Evolutionary conservation across 2,797 vertebrate genomes (phyloP), one percentile per base, ranked within the genome.

Genomic region (Typhlichthys subterraneus): DNA sequence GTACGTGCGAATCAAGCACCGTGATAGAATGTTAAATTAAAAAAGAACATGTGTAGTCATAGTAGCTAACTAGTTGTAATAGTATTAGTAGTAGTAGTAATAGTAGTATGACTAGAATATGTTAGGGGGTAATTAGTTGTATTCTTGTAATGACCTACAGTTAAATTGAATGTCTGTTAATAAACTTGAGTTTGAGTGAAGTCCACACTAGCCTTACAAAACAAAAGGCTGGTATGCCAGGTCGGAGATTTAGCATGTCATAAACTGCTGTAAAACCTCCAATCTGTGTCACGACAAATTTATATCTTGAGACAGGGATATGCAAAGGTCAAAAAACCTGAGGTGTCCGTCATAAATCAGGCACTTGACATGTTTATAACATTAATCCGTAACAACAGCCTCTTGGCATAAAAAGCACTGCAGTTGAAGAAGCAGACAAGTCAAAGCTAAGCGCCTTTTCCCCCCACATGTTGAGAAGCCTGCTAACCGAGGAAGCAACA

Each of bases 251-350:
- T 93, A 92, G 89, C 92, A 92, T 93, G 92, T 92, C 93, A 92
- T 93, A 92, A 94, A 92, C 84, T 76, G 84, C 87, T 87, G 88
- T 92, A 92, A 92, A 92, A 86, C 89, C 87, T 91, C 91, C 91
- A 93, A 94, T 93, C 91, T 92, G 90, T 92, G 93, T 94, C 93
- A 91, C 81, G 85, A 88, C 89, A 89, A 93, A 93, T 94, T 91
- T 93, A 93, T 92, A 88, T 89, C 91, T 90, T 91, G 87, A 92
- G 91, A 92, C 89, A 87, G 87, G 90, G 90, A 93, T 93, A 93
- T 93, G 91, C 92, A 93, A 92, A 93, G 92, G 92, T 93, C 91
- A 92, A 86, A 91, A 92, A 93, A 92, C 89, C 90, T 85, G 87
- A 84, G 89, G 91, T 93, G 91, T 93, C 91, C 84, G 84, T 92